Evolutionary conservation across 92 coral and sea anemone genomes (phyloP), one percentile per base, ranked within the genome.

Genomic region (Palythoa grandis): DNA sequence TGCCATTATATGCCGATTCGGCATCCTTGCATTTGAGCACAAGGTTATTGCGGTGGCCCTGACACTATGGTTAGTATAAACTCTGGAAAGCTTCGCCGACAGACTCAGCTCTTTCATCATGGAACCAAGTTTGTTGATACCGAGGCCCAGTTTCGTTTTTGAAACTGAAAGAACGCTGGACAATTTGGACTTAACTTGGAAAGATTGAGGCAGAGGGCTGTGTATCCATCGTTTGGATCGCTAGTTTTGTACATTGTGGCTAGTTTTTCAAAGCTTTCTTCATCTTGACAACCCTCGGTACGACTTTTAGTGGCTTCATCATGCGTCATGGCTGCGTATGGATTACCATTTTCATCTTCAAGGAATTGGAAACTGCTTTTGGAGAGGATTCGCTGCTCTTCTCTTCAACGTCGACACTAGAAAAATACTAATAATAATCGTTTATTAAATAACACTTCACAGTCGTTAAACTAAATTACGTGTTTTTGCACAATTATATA

Each of bases 211-310:
- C 75, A 23, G 74, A 87, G 35, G 48, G 89, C 93, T 25, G 77
- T 79, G 52, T 71, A 92, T 9, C 90, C 90, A 58, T 92, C 88
- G 40, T 88, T 87, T 50, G 24, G 57, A 7, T 67, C 56, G 2
- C 83, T 82, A 3, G 90, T 90, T 68, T 88, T 88, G 82, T 92
- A 76, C 83, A 90, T 88, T 74, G 92, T 69, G 14, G 88, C 93
- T 16, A 22, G 7, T 23, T 90, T 85, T 71, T 88, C 89, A 1
- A 39, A 24, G 86, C 93, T 90, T 24, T 19, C 70, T 63, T 19
- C 70, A 23, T 63, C 3, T 63, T 63, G 70, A 9, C 12, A 54
- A 54, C 60, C 15, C 60, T 23, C 70, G 9, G 29, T 3, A 19
- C 25, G 70, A 63, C 47, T 77, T 75, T 77, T 77, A 3, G 57